Conservation (phyloP, 2,797 vertebrate species). For the Helarctos malayanus region DNA sequence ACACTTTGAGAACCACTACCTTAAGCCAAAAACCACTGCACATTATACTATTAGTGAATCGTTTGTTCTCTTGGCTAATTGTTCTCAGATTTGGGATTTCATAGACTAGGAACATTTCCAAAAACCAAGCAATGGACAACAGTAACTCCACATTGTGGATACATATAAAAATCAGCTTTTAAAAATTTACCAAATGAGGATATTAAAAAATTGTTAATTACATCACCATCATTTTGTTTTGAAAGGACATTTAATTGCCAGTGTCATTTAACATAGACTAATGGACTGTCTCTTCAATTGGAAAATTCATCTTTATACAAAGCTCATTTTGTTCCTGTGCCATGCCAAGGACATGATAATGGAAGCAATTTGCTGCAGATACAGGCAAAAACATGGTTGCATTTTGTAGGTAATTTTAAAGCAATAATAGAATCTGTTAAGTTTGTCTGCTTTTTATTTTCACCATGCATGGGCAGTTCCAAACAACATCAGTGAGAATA, state of each 20-base stretch:
- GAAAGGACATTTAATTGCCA: conserved; percentile 19
- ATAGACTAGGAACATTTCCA: neutral
- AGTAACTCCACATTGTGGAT: neutral
- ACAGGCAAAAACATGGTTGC: neutral
- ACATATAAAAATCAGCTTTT: neutral
- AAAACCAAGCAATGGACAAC: neutral
- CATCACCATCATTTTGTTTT: conserved; percentile 25
- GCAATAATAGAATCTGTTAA: neutral
- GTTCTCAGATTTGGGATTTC: neutral
- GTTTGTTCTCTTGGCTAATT: neutral
- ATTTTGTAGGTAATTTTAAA: neutral
- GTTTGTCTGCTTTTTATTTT: neutral
- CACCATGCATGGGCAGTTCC: neutral
- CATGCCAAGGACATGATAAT: too few species aligned
- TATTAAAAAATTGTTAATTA: neutral
- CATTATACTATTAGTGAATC: neutral
- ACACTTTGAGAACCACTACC: neutral
- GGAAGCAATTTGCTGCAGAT: neutral
- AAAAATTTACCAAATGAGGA: neutral
- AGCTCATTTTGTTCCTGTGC: neutral
- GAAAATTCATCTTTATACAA: neutral
- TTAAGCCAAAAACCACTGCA: neutral
- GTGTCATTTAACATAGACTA: neutral
- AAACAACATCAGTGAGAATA: neutral
- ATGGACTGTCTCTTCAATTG: neutral